phyloP scores from a whole-genome alignment of 2,888 invertebrate genomes.

The Sinodicranocentrus sp. region DNA sequence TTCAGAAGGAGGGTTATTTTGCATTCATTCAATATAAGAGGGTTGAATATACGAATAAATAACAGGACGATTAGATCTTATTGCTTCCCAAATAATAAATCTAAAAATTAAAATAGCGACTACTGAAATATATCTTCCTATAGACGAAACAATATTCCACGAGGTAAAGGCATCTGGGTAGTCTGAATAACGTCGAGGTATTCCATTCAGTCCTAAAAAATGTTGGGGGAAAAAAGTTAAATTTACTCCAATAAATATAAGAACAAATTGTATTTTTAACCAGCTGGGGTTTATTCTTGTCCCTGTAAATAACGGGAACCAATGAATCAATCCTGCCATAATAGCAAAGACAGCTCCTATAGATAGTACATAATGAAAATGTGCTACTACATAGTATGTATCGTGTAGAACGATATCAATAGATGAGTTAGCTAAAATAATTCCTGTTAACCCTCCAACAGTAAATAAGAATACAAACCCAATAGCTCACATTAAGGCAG shows the following conservation, averaged over 20 bases:
- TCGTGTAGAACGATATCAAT: constrained; percentile 89
- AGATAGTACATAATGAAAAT: constrained; percentile 89
- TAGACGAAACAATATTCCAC: constrained; percentile 85
- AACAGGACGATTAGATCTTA: constrained; percentile 11
- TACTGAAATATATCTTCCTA: constrained; percentile 84
- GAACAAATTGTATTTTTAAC: constrained; percentile 52
- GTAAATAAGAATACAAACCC: constrained; percentile 90
- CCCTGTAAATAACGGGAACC: constrained; percentile 85
- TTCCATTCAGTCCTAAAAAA: constrained; percentile 85
- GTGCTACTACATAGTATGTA: constrained; percentile 91
- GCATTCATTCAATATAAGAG: constrained; percentile 56
- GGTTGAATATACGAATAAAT: constrained; percentile 29
- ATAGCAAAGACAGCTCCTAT: constrained; percentile 90
- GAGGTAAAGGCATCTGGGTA: constrained; percentile 80
- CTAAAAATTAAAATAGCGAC: constrained; percentile 79
- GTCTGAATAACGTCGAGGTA: constrained; percentile 86
- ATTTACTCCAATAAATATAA: constrained; percentile 7
- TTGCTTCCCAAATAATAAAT: constrained; percentile 50
- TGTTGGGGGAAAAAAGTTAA: constrained; percentile 77
- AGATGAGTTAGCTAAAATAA: constrained; percentile 85
- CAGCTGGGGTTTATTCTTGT: constrained; percentile 81
- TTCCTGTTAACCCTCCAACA: constrained; percentile 84
- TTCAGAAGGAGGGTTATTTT: constrained; percentile 52
- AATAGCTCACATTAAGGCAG: constrained; percentile 84
- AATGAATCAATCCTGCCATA: constrained; percentile 86